Evolutionary conservation across 2,113 vertebrate species (phyloP).

Genomic region (Microtus ochrogaster): DNA sequence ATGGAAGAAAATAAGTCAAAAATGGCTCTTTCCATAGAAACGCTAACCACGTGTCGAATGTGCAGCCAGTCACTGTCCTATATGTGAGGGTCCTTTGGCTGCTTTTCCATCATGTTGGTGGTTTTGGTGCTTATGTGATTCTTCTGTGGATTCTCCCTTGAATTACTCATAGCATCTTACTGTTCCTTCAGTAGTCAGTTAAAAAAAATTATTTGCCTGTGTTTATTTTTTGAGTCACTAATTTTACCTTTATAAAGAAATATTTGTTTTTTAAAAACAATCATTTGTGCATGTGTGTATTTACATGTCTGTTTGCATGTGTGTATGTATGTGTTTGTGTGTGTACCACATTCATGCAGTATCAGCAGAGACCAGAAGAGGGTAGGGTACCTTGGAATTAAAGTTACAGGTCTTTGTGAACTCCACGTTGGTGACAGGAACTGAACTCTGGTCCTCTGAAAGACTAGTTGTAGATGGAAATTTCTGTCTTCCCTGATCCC

Average conservation of each 20-base stretch:
- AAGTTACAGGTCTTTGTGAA: neutral
- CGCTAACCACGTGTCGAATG: neutral
- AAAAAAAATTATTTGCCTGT: neutral
- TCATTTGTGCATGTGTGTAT: neutral
- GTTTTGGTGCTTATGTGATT: neutral
- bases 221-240: conserved; percentile 18
- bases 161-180: neutral
- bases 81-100: neutral
- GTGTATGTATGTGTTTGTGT: neutral
- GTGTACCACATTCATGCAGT: neutral
- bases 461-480: neutral
- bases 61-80: neutral
- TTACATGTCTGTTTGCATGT: neutral
- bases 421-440: neutral
- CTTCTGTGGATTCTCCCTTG: neutral
- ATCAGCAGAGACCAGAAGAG: neutral
- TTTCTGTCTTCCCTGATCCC: too few species aligned
- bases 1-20: neutral
- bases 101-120: neutral
- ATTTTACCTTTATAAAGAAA: conserved; percentile 6
- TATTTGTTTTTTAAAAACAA: neutral
- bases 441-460: neutral
- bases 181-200: neutral
- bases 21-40: neutral
- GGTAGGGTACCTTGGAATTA: neutral